phyloP scores from a whole-genome alignment of 92 coral and sea anemone genomes.

The Virgularia gustaviana region DNA sequence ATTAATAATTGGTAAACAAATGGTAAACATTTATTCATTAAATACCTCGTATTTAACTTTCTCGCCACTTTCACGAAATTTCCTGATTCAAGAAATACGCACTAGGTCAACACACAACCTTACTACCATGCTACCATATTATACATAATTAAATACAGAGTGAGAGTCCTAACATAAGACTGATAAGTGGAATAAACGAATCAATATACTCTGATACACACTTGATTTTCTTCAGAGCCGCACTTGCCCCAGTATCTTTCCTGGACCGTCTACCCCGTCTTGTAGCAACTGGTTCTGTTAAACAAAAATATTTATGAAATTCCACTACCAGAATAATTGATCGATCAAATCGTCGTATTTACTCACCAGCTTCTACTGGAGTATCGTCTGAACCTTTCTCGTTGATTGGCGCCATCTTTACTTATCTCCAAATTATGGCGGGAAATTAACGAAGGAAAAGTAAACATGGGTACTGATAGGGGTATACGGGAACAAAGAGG shows the following conservation, averaged over 20 bases:
- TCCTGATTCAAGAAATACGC: constrained; percentile 41
- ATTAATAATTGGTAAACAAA: neutral
- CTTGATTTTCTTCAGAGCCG: constrained; percentile 94
- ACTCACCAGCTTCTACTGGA: constrained; percentile 72
- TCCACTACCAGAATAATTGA: neutral
- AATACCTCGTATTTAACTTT: constrained; percentile 85
- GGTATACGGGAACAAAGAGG: too few relatives aligned
- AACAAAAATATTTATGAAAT: neutral
- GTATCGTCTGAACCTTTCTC: constrained; percentile 49
- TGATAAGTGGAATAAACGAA: neutral
- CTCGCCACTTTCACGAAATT: constrained; percentile 91
- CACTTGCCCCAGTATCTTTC: constrained; percentile 70
- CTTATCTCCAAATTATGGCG: constrained; percentile 87
- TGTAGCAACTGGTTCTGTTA: constrained; percentile 57
- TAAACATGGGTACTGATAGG: too few relatives aligned
- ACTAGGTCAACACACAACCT: neutral
- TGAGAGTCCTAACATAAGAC: neutral
- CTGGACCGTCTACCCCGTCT: constrained; percentile 83
- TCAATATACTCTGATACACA: constrained; percentile 18
- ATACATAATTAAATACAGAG: neutral
- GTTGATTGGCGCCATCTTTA: constrained; percentile 93
- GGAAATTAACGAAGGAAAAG: too few relatives aligned
- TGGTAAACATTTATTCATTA: neutral
- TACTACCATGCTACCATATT: neutral
- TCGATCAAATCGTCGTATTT: constrained; percentile 15